phyloP scores from a whole-genome alignment of 2,888 invertebrate species.

The Dione vanillae region DNA sequence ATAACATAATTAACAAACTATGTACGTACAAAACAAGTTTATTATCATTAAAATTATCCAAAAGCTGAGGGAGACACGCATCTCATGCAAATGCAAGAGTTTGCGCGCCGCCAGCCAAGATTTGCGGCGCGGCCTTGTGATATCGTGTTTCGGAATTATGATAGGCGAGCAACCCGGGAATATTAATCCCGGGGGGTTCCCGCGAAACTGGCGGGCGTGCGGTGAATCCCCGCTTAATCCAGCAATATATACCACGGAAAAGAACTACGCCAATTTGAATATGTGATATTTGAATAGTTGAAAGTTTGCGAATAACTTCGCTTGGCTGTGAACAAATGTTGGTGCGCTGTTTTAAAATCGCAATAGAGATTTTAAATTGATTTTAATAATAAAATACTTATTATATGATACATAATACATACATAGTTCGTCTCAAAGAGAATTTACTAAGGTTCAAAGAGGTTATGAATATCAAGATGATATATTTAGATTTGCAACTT shows the following conservation, averaged over 20 bases:
- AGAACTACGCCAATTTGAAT: constrained; percentile 41
- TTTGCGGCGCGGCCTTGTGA: constrained; percentile 65
- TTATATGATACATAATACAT: neutral
- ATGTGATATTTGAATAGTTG: constrained; percentile 41
- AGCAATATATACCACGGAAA: constrained; percentile 29
- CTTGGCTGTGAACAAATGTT: neutral
- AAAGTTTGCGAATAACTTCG: constrained; percentile 21
- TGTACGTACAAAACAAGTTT: constrained; percentile 30
- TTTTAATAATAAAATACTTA: constrained; percentile 6
- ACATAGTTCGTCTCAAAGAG: neutral
- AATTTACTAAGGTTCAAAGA: neutral
- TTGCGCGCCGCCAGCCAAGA: constrained; percentile 63
- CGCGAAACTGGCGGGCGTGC: constrained; percentile 52
- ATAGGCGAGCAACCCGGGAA: constrained; percentile 63
- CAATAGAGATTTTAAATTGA: constrained; percentile 5
- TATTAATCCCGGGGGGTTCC: constrained; percentile 62
- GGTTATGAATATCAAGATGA: neutral
- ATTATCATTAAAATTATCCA: constrained; percentile 44
- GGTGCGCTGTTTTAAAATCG: neutral
- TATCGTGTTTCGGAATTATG: constrained; percentile 69
- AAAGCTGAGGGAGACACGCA: constrained; percentile 38
- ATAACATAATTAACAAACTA: constrained; percentile 35
- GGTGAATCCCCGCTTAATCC: constrained; percentile 49
- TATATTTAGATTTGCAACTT: neutral
- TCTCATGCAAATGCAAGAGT: constrained; percentile 53